A percentile compares a stretch with the other conserved stretches of the same genome.
Conservation (phyloP, 2,113 vertebrate genomes). For the Centropristis striata region DNA sequence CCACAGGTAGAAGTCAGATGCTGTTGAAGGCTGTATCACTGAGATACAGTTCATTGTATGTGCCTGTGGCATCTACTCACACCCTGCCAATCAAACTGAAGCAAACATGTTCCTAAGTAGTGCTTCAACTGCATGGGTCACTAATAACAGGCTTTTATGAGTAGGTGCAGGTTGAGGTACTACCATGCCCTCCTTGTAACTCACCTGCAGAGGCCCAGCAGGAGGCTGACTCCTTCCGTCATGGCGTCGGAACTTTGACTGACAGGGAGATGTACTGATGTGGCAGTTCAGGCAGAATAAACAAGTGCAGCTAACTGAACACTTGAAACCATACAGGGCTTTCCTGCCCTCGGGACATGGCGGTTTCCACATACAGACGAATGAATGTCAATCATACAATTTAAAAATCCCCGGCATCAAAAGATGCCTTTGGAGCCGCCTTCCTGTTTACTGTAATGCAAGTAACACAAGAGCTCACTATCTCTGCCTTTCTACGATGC, state of each 20-base stretch:
- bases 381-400: constrained; percentile 69
- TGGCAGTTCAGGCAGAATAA: constrained; percentile 60
- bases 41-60: constrained; percentile 36
- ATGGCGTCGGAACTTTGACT: constrained; percentile 64
- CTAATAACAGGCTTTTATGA: constrained; percentile 64
- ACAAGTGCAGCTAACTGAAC: constrained; percentile 61
- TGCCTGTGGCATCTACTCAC: constrained; percentile 40
- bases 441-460: constrained; percentile 14
- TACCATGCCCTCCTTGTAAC: constrained; percentile 44
- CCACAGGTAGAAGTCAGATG: constrained; percentile 19
- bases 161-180: constrained; percentile 24
- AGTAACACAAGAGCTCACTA: constrained; percentile 3
- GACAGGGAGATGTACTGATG: constrained; percentile 72
- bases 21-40: constrained; percentile 21
- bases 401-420: constrained; percentile 54
- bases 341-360: constrained; percentile 48
- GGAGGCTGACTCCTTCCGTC: constrained; percentile 27
- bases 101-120: constrained; percentile 44
- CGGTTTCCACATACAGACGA: constrained; percentile 40
- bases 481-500: constrained; percentile 12
- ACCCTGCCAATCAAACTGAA: constrained; percentile 65
- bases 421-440: neutral
- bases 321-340: constrained; percentile 56
- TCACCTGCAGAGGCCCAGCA: constrained; percentile 47
- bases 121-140: constrained; percentile 51